These are phyloP conservation scores for Tetramorium parvispinum DNA, from an alignment of 1,140 invertebrate species.

Conservation along the genomic window DNA sequence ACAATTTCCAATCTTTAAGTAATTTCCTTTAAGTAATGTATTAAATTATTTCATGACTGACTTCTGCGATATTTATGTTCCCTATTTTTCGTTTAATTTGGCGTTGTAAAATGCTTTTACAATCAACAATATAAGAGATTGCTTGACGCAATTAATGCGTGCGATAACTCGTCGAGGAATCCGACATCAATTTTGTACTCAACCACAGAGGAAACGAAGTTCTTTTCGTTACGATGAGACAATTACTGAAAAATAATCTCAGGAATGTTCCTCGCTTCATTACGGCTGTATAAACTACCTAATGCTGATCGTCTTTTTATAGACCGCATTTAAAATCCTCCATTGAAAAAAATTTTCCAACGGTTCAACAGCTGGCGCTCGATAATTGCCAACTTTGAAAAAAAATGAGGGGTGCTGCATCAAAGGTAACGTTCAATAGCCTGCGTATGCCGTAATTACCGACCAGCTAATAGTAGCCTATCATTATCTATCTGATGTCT, in stretches of 20 bases:
- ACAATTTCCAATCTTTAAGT: not conserved
- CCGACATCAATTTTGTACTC: not conserved
- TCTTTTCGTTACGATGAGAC: not conserved
- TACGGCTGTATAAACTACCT: not conserved
- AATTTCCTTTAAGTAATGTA: not conserved
- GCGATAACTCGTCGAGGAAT: not conserved
- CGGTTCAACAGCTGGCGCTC: constrained; percentile 36
- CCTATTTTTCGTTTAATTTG: not conserved
- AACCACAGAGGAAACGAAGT: not conserved
- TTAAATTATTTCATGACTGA: not conserved
- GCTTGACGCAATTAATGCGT: not conserved
- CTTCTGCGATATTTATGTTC: not conserved
- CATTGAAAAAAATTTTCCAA: constrained; percentile 16
- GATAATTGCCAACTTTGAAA: constrained; percentile 18
- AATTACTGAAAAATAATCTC: not conserved
- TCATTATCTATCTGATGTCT: constrained; percentile 47
- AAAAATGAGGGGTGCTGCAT: constrained; percentile 26
- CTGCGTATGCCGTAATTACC: constrained; percentile 24
- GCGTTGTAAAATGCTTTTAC: not conserved
- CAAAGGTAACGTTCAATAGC: constrained; percentile 20
- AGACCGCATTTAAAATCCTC: not conserved
- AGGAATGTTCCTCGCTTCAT: not conserved
- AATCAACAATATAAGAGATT: not conserved
- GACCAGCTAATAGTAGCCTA: constrained; percentile 17
- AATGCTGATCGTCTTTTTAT: not conserved